A percentile compares a stretch with the other conserved stretches of the same genome.
Evolutionary conservation across 2,888 invertebrate species (phyloP).

Genomic region (Agonopterix subpropinquella): DNA sequence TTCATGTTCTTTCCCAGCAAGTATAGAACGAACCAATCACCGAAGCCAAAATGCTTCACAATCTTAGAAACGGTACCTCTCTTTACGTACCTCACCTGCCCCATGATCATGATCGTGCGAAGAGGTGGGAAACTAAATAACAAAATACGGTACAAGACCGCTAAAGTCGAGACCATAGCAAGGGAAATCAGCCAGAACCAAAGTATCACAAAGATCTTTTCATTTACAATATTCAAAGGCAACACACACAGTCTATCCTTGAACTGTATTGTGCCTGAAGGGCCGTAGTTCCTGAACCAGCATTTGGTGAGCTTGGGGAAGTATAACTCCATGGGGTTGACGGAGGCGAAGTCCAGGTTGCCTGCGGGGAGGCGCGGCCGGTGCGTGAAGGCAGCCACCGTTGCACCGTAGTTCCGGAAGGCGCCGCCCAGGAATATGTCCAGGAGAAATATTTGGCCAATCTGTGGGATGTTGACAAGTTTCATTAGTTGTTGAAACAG

Average conservation of each 20-base stretch:
- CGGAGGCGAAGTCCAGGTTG: slow-evolving; percentile 48
- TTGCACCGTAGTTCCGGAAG: slow-evolving; percentile 77
- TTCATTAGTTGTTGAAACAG: too few relatives aligned
- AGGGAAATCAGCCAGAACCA: slow-evolving; percentile 86
- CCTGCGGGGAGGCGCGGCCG: slow-evolving; percentile 41
- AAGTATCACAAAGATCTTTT: slow-evolving; percentile 84
- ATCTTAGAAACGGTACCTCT: slow-evolving; percentile 68
- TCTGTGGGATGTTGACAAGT: slow-evolving; percentile 40
- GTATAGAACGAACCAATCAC: slow-evolving; percentile 87
- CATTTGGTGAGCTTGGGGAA: slow-evolving; percentile 84
- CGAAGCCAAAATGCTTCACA: slow-evolving; percentile 73
- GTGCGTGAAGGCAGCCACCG: slow-evolving; percentile 62
- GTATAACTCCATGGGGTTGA: slow-evolving; percentile 80
- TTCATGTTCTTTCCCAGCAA: slow-evolving; percentile 86
- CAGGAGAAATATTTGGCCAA: slow-evolving; percentile 81
- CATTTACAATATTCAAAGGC: slow-evolving; percentile 86
- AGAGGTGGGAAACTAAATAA: slow-evolving; percentile 74
- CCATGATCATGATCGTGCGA: slow-evolving; percentile 77
- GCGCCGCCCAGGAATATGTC: slow-evolving; percentile 79
- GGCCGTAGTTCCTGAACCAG: slow-evolving; percentile 74
- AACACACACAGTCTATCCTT: slow-evolving; percentile 83
- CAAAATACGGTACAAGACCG: slow-evolving; percentile 79
- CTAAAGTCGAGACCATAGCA: slow-evolving; percentile 75
- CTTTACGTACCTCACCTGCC: slow-evolving; percentile 74
- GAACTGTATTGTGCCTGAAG: slow-evolving; percentile 72